phyloP scores from a whole-genome alignment of 2,888 invertebrate genomes.

The Drosophila cognata region DNA sequence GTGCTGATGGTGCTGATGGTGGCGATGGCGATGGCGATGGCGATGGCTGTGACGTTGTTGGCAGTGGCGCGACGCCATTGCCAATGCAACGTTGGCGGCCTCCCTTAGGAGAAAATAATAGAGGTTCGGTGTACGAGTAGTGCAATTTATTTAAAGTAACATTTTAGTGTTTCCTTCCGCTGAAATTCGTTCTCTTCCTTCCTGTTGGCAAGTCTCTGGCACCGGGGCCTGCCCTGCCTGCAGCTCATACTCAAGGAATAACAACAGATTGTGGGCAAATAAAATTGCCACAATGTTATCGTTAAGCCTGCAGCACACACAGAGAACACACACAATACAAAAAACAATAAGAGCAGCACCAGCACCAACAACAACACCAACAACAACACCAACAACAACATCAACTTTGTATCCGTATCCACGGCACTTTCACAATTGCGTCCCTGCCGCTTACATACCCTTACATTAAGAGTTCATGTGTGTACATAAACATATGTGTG shows the following conservation, averaged over 20 bases:
- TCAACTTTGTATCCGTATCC: slow-evolving; percentile 51
- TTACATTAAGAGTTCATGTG: slow-evolving; percentile 41
- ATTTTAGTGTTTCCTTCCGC: slow-evolving; percentile 84
- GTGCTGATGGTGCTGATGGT: not conserved
- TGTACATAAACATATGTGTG: slow-evolving; percentile 15
- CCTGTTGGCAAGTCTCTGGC: slow-evolving; percentile 67
- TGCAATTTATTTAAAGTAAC: slow-evolving; percentile 81
- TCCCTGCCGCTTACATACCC: slow-evolving; percentile 41
- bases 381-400: slow-evolving; percentile 17
- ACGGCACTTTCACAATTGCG: slow-evolving; percentile 31
- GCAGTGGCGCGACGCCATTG: slow-evolving; percentile 43
- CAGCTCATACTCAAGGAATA: slow-evolving; percentile 47
- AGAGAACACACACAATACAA: slow-evolving; percentile 35
- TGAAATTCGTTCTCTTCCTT: slow-evolving; percentile 83
- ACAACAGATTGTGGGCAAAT: slow-evolving; percentile 73
- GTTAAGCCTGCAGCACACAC: slow-evolving; percentile 70
- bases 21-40: slow-evolving; percentile 5
- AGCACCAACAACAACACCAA: slow-evolving; percentile 32
- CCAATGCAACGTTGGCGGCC: slow-evolving; percentile 54
- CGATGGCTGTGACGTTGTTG: slow-evolving; percentile 56
- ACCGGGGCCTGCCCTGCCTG: slow-evolving; percentile 15
- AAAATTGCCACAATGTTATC: slow-evolving; percentile 78
- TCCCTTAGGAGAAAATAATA: slow-evolving; percentile 64
- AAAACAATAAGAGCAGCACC: not conserved
- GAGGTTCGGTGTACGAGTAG: slow-evolving; percentile 52